A percentile compares a stretch with the other conserved stretches of the same genome.
phyloP scores from a whole-genome alignment of 2,113 vertebrate genomes.

The Callocephalon fimbriatum region DNA sequence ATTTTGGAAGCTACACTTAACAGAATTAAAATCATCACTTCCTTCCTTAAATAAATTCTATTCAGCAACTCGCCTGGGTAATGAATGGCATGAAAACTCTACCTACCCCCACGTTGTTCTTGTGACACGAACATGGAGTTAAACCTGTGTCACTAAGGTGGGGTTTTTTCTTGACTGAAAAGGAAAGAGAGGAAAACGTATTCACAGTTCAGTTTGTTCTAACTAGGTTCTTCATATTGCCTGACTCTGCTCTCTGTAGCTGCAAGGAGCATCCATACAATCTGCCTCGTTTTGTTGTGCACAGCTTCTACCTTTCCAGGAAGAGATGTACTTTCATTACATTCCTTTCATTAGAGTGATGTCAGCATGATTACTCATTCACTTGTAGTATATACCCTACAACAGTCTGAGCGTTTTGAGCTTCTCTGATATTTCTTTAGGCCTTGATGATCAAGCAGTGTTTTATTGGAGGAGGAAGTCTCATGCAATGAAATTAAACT shows the following conservation, averaged over 20 bases:
- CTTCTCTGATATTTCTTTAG: background rate
- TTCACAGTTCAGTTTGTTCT: background rate
- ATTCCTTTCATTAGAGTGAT: background rate
- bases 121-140: background rate
- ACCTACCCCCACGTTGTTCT: background rate
- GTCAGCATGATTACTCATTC: background rate
- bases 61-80: background rate
- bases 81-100: background rate
- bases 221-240: background rate
- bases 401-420: background rate
- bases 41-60: constrained; percentile 7
- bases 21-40: background rate
- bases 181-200: background rate
- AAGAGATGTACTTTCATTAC: background rate
- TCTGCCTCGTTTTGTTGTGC: background rate
- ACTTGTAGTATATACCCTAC: background rate
- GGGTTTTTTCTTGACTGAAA: background rate
- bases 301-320: background rate
- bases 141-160: background rate
- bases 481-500: background rate
- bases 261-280: background rate
- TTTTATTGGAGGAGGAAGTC: background rate
- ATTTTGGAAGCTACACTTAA: constrained; percentile 8
- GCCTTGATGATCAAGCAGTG: background rate
- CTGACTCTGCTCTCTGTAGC: background rate